Evolutionary conservation across 2,113 vertebrate species (phyloP), one percentile per base, ranked within the genome.

Genomic region (Myotis lucifugus): DNA sequence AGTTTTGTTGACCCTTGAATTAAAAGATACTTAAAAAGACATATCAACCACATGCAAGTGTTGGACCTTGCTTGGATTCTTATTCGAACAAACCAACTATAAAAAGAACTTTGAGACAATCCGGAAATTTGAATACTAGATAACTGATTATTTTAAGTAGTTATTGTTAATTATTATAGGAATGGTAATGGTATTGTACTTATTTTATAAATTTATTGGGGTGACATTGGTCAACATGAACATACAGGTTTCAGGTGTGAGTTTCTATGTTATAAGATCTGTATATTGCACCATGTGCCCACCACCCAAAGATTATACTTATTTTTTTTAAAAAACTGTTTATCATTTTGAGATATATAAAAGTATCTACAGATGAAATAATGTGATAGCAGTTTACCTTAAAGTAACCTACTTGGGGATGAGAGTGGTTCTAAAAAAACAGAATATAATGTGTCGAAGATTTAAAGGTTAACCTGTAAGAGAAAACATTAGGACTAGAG

Each of bases 371-470:
- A 82, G 19, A 48, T 92, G 17, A 94, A 50, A 67, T 94, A 78
- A 90, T 74, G 56, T 50, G 19, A 91, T 27, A 46, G 23, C 48
- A 17, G 76, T 96, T 90, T 94, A 21, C 66, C 56, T 89, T 79
- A 61, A 85, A 67, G 40, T 76, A 87, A 83, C 74, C 46, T 61
- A 50, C 13, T 81, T 85, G 56, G 27, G 17, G 23, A 4, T 82
- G 23, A 82, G 13, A 46, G 34, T 82, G 59, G 40, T 93, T 66
- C 54, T 96, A 29, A 84, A 96, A 86, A 48, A 91, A 8, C 21
- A 93, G n/a, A 73, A 17, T 93, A 64, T 93, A 97, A 85, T 27
- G 42, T 95, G 10, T 5, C 25, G 29, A 73, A 73, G 46, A 92
- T 61, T 59, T 85, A 76, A 96, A 96, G 17, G 13, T 78, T 13